Conservation (phyloP, 1,140 invertebrate species). For the Drosophila pseudoobscura region DNA sequence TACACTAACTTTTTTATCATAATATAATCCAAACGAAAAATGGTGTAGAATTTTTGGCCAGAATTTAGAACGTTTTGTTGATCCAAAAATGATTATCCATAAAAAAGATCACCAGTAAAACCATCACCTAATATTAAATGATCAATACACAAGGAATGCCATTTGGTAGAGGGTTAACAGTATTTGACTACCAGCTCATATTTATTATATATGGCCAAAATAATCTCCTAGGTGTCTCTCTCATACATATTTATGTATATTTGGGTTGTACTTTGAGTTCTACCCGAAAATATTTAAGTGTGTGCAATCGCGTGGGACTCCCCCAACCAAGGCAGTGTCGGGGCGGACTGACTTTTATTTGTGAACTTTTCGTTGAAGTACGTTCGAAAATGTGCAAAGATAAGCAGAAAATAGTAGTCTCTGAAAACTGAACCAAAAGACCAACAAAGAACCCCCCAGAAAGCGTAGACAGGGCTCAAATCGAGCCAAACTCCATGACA, state of each 20-base stretch:
- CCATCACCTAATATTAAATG: no score
- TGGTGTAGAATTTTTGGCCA: no score
- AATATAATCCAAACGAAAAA: no score
- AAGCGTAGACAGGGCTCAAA: conserved; percentile 5
- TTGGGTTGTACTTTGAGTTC: neutral
- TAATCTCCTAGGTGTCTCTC: neutral
- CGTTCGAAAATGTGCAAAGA: conserved; percentile 65
- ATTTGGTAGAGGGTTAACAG: no score
- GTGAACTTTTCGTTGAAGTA: conserved; percentile 13
- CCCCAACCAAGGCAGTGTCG: conserved; percentile 12
- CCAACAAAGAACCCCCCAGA: neutral
- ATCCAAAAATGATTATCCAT: no score
- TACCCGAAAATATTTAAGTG: conserved; percentile 7
- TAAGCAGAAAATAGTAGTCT: conserved; percentile 55
- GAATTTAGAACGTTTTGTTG: no score
- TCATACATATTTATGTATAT: no score
- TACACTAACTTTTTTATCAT: no score
- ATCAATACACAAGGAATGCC: no score
- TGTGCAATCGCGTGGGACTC: conserved; percentile 32
- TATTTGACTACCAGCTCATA: no score
- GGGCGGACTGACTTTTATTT: conserved; percentile 17
- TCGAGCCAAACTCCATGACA: conserved; percentile 27
- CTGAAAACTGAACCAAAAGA: conserved; percentile 18
- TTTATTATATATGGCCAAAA: neutral
- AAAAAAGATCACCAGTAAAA: no score